A percentile compares a stretch with the other conserved stretches of the same genome.
These are phyloP conservation scores for Marmota flaviventris DNA, from an alignment of 2,113 vertebrate species.

Conservation along the genomic window DNA sequence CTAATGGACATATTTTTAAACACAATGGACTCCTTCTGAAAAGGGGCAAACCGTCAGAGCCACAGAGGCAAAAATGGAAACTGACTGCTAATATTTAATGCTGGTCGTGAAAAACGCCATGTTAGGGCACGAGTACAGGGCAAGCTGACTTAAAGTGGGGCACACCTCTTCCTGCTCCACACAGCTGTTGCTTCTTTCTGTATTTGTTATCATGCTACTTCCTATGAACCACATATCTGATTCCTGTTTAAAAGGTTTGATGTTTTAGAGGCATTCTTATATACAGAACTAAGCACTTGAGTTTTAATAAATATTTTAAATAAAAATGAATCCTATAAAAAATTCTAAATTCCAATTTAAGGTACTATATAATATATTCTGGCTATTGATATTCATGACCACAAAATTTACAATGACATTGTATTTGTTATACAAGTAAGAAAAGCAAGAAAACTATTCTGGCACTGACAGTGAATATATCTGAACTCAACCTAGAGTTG, in stretches of 20 bases:
- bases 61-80: slow-evolving; percentile 38
- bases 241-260: neutral
- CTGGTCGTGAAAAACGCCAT: neutral
- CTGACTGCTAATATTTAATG: neutral
- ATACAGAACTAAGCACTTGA: neutral
- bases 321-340: neutral
- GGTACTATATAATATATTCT: neutral
- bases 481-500: neutral
- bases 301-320: neutral
- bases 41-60: neutral
- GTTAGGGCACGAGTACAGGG: neutral
- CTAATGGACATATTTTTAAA: slow-evolving; percentile 83
- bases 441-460: neutral
- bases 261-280: slow-evolving; percentile 4
- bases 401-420: neutral
- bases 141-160: fast-evolving
- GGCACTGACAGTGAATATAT: neutral
- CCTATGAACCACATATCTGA: neutral
- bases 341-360: neutral
- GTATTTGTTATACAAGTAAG: neutral
- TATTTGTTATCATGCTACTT: neutral
- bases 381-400: neutral
- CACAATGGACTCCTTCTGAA: slow-evolving; percentile 26
- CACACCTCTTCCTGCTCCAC: neutral
- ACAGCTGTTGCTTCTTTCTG: neutral